Base-by-base conservation (phyloP, 2,113 vertebrate genomes). In the Perccottus glenii region DNA sequence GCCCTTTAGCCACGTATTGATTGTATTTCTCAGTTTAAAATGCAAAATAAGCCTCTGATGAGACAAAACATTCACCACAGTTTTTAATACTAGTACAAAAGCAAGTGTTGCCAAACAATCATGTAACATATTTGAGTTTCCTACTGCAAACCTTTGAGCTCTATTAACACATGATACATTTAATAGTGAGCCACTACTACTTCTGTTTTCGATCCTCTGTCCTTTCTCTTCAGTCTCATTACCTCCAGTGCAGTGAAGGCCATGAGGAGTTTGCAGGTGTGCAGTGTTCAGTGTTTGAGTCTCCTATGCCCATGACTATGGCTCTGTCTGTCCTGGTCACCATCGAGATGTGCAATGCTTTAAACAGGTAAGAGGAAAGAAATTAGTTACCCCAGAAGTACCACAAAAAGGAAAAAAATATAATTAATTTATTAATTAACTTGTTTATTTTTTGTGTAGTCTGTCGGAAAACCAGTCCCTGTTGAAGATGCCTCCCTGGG, bases 401-500 rank as follows among this genome's bases (percentile, higher is more conserved):
- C 9, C 44, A 46, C 4, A 14, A 46, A 4, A n/a, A 33, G 1
- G 2, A 4, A 43, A 36, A 11, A n/a, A 11, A 38, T n/a, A 58
- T 11, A 5, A 10, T 9, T 19, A 50, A 9, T 15, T 6, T 16
- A 3, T 8, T 50, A 9, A n/a, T n/a, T 9, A 49, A 1, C 5
- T 40, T 19, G 16, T 45, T 33, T 33, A 11, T 58, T 36, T 7
- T 57, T 11, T 61, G 4, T 49, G 6, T 75, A 94, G 93, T 76
- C 84, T 94, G 7, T 94, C 93, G 9, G 93, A 94, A 76, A 94
- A 94, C 84, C 93, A 94, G 85, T 94, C 93, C 43, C 85, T 94
- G 61, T 69, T 93, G 50, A 93, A 93, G 77, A 94, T 94, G 93
- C 93, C 93, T 15, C 93, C 93, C 0, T 94, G 92, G 93, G 91